Base-by-base conservation (phyloP, 2,888 invertebrate genomes). In the Pheosia tremula region DNA sequence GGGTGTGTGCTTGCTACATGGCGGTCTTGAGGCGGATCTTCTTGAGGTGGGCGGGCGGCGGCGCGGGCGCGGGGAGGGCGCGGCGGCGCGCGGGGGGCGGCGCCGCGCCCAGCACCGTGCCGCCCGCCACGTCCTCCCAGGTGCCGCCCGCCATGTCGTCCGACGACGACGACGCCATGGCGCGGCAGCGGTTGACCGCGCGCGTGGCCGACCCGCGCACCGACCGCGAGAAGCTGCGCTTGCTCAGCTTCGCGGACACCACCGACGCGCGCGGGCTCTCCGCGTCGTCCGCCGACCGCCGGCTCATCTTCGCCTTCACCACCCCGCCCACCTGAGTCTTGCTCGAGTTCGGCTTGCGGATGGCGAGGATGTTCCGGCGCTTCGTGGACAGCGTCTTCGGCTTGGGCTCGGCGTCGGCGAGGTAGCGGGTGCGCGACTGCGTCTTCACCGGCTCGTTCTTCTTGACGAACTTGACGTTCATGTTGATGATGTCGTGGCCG, bases 11-110 rank as follows among this genome's bases (percentile, higher is more conserved):
- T 24, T 84, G 90, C 89, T 92, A 92, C 83, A 88, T 80, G 74
- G 75, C 87, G 6, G 88, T 83, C 79, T 93, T 93, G 56, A 93
- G 83, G 60, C 93, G 82, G 73, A 92, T 90, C 84, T 93, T 93
- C 78, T 93, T 93, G 65, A 93, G 89, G 63, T 79, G 88, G 60
- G 86, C 69, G 36, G 91, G 87, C 56, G 88, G 71, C 0, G 86
- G 81, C 69, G 77, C 79, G 43, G 86, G 84, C 69, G 77, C 80
- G 47, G 86, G 85, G 78, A 84, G 86, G 1, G 87, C 77, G 38
- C 91, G 80, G 4, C 91, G 86, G 61, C 37, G 75, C 57, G 55
- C 61, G 66, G 47, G 57, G 62, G 7, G 63, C 58, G 67, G 43
- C 60, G 52, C 49, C 68, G 75, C 50, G 54, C 72, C 79, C 60